Percentiles rank a stretch among this genome's conserved stretches.
Conservation (phyloP, 2,797 vertebrate species). For the Clarias pachynema region DNA sequence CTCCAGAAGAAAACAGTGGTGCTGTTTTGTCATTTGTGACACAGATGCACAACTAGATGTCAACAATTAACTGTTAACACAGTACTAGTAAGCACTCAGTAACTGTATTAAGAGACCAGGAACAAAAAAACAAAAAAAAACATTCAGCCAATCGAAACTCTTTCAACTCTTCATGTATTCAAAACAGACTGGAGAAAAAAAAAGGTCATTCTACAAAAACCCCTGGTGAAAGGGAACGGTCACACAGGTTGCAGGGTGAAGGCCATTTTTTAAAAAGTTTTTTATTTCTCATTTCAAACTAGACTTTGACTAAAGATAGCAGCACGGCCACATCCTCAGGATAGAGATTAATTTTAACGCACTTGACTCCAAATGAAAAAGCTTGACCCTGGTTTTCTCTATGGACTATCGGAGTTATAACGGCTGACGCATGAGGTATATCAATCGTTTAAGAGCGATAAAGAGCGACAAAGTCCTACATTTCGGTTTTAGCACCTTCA, state of each 20-base stretch:
- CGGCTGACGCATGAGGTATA: conserved; percentile 62
- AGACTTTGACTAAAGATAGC: conserved; percentile 13
- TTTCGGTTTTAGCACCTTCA: conserved; percentile 49
- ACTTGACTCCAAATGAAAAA: conserved; percentile 36
- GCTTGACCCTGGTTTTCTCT: conserved; percentile 20
- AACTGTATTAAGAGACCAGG: neutral
- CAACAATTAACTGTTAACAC: neutral
- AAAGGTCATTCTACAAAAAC: neutral
- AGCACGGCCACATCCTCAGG: neutral
- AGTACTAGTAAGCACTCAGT: conserved; percentile 26
- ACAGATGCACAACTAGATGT: neutral
- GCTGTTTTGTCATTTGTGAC: neutral
- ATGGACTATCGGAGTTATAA: conserved; percentile 35
- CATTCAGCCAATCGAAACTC: neutral
- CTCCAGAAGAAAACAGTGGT: neutral
- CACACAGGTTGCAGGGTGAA: neutral
- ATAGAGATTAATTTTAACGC: neutral
- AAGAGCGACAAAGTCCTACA: conserved; percentile 13
- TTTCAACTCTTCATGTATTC: neutral
- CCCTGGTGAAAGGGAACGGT: neutral
- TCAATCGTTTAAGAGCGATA: conserved; percentile 43
- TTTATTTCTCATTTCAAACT: neutral
- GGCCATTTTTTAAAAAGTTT: neutral
- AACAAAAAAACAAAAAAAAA: neutral
- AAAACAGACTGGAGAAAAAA: conserved; percentile 29